phyloP scores from a whole-genome alignment of 2,888 invertebrate genomes.

The Clivina fossor region DNA sequence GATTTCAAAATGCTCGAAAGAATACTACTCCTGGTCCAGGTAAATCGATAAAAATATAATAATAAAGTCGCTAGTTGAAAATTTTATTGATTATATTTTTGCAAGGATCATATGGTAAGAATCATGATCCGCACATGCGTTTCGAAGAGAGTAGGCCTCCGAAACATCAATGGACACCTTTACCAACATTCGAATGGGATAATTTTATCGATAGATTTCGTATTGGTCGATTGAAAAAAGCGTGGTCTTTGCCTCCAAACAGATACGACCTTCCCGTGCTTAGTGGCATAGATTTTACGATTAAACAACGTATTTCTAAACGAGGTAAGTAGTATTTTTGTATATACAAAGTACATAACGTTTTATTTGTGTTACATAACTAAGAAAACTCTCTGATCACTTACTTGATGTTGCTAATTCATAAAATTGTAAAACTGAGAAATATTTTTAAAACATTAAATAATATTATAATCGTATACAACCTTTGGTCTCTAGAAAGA shows the following conservation, averaged over 20 bases:
- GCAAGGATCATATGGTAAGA: slow-evolving; percentile 22
- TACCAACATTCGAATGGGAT: slow-evolving; percentile 48
- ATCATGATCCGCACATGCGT: slow-evolving; percentile 16
- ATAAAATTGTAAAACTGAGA: too few relatives aligned
- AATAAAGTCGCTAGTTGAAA: too few relatives aligned
- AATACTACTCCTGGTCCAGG: slow-evolving; percentile 41
- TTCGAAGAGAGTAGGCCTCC: slow-evolving; percentile 3
- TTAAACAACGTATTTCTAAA: slow-evolving; percentile 11
- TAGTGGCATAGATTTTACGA: slow-evolving; percentile 36
- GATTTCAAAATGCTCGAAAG: slow-evolving; percentile 37
- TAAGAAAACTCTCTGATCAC: too few relatives aligned
- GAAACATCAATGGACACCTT: slow-evolving; percentile 40
- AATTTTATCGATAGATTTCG: slow-evolving; percentile 46
- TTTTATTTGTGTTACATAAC: too few relatives aligned
- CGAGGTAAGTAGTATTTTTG: too few relatives aligned
- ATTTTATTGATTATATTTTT: not conserved
- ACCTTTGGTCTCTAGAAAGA: too few relatives aligned
- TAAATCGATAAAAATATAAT: slow-evolving; percentile 12
- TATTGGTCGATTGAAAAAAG: slow-evolving; percentile 35
- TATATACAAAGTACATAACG: too few relatives aligned
- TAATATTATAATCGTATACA: too few relatives aligned
- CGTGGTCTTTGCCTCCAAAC: slow-evolving; percentile 46
- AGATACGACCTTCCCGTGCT: slow-evolving; percentile 43
- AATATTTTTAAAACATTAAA: too few relatives aligned
- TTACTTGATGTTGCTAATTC: too few relatives aligned